A percentile compares a stretch with the other conserved stretches of the same genome.
Evolutionary conservation across 2,113 vertebrate species (phyloP).

Genomic region (Strigops habroptila): DNA sequence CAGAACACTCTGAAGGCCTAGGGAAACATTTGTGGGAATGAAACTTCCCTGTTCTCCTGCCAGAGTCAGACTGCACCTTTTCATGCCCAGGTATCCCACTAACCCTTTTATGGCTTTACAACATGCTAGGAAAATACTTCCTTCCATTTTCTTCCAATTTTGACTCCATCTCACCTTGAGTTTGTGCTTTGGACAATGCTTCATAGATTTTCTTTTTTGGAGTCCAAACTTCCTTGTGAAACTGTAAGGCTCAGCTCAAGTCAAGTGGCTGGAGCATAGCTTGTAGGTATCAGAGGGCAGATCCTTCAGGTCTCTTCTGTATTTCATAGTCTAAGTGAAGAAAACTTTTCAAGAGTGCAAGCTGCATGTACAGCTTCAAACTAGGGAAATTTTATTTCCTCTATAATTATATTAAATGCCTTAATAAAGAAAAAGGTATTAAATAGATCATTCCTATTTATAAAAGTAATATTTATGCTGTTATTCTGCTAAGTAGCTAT

Average conservation of each 20-base stretch:
- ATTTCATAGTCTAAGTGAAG: not conserved
- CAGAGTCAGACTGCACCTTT: not conserved
- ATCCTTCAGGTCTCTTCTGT: not conserved
- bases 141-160: not conserved
- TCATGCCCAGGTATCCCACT: not conserved
- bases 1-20: not conserved
- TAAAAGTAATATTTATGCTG: not conserved
- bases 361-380: fast-evolving
- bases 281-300: not conserved
- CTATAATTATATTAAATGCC: not conserved
- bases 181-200: not conserved
- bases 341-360: not conserved
- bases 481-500: slow-evolving; percentile 12
- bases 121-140: fast-evolving
- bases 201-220: fast-evolving
- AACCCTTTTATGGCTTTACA: not conserved
- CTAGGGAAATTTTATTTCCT: not conserved
- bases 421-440: slow-evolving; percentile 8
- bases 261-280: not conserved
- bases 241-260: not conserved
- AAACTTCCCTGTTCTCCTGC: not conserved
- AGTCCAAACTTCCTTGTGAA: not conserved
- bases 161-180: not conserved
- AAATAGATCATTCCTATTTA: not conserved
- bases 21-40: not conserved